Conservation (phyloP, 2,113 vertebrate genomes). For the Atrichornis clamosus region DNA sequence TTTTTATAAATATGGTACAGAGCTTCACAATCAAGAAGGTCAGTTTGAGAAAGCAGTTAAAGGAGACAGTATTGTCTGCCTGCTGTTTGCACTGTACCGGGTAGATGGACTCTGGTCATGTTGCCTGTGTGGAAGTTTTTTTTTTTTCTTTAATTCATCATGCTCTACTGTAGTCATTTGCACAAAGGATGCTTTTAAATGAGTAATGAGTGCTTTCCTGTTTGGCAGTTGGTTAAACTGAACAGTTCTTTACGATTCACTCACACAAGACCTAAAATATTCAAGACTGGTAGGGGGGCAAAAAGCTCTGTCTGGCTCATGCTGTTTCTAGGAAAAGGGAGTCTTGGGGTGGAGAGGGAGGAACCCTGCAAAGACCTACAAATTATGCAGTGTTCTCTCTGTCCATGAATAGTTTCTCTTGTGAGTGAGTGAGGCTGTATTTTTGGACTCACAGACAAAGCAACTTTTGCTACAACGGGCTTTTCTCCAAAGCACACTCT, state of each 20-base stretch:
- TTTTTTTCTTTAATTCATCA: background rate
- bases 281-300: conserved; percentile 12
- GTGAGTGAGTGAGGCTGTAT: conserved; percentile 10
- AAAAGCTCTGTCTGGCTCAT: conserved; percentile 47
- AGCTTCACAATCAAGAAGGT: background rate
- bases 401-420: conserved; percentile 30
- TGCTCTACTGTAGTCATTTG: background rate
- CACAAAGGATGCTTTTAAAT: conserved; percentile 45
- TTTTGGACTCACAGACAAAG: conserved; percentile 28
- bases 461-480: conserved; percentile 8
- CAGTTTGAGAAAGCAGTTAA: background rate
- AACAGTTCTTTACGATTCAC: conserved; percentile 45
- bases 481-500: conserved; percentile 22
- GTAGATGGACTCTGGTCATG: background rate
- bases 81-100: background rate
- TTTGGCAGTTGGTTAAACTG: conserved; percentile 36
- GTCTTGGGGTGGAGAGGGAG: background rate
- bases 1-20: background rate
- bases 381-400: conserved; percentile 39
- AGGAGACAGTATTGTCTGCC: background rate
- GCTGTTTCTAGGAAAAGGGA: conserved; percentile 52
- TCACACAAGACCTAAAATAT: conserved; percentile 46
- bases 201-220: conserved; percentile 44
- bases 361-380: conserved; percentile 19
- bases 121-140: background rate